Conservation (phyloP, 1,140 invertebrate genomes). For the Danaus plexippus region DNA sequence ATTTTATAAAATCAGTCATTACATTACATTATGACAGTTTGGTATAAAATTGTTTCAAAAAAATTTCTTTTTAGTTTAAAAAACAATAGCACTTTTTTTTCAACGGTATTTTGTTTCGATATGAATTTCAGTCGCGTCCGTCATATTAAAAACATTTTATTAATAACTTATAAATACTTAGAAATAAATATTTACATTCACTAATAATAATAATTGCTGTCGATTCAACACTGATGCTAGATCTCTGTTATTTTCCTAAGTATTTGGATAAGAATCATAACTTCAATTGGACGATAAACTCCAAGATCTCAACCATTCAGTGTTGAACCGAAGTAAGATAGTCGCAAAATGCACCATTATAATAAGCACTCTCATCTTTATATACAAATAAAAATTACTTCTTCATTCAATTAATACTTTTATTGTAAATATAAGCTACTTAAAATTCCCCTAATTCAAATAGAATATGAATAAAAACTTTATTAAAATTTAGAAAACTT, state of each 20-base stretch:
- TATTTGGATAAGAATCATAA: too few relatives aligned
- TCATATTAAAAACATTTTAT: conserved; percentile 17
- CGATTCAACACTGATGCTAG: conserved; percentile 10
- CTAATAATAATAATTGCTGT: conserved; percentile 11
- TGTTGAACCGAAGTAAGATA: conserved; percentile 22
- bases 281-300: too few relatives aligned
- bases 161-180: conserved; percentile 21
- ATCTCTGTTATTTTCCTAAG: too few relatives aligned
- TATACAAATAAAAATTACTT: conserved; percentile 49
- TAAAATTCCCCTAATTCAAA: too few relatives aligned
- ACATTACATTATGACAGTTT: conserved; percentile 7
- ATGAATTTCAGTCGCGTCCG: conserved; percentile 18
- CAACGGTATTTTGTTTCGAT: conserved; percentile 18
- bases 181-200: conserved; percentile 23
- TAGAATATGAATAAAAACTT: conserved; percentile 8
- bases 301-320: too few relatives aligned
- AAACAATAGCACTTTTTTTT: conserved; percentile 15
- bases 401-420: conserved; percentile 6
- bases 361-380: conserved; percentile 52
- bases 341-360: conserved; percentile 46
- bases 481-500: conserved; percentile 3
- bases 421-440: conserved; percentile 1
- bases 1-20: conserved; percentile 23
- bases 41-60: conserved; percentile 15
- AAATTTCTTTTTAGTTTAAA: conserved; percentile 13